phyloP scores from a whole-genome alignment of 2,797 vertebrate genomes.

The Lutjanus campechanus region DNA sequence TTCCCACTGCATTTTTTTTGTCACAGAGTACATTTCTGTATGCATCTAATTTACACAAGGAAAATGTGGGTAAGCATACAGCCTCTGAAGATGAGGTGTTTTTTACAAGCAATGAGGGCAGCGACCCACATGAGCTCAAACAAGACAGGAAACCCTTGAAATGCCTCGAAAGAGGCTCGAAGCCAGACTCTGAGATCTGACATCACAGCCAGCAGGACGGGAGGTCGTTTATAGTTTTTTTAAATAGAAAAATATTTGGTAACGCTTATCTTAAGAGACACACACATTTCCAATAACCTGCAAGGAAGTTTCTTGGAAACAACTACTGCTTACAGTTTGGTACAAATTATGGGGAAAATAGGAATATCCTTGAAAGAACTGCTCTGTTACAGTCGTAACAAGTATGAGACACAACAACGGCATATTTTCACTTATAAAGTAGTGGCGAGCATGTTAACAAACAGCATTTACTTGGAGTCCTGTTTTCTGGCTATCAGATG shows the following conservation, averaged over 20 bases:
- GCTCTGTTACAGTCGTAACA: background rate
- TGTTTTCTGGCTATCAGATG: too few relatives aligned
- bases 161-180: conserved; percentile 53
- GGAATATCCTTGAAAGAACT: background rate
- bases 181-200: conserved; percentile 70
- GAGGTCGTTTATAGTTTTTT: background rate
- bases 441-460: background rate
- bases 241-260: background rate
- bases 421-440: too few relatives aligned
- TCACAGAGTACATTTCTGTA: conserved; percentile 53
- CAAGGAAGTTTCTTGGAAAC: conserved; percentile 9
- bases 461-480: too few relatives aligned
- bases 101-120: conserved; percentile 58
- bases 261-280: conserved; percentile 13
- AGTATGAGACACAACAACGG: background rate
- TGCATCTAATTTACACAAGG: conserved; percentile 46
- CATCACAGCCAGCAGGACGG: conserved; percentile 44
- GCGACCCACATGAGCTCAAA: conserved; percentile 44
- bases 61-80: conserved; percentile 40
- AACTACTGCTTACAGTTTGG: background rate
- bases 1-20: conserved; percentile 52
- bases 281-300: background rate
- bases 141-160: conserved; percentile 69
- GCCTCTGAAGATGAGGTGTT: conserved; percentile 44
- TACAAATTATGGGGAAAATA: background rate